These are phyloP conservation scores for Saccopteryx leptura DNA, from an alignment of 2,113 vertebrate genomes.

Conservation along the genomic window DNA sequence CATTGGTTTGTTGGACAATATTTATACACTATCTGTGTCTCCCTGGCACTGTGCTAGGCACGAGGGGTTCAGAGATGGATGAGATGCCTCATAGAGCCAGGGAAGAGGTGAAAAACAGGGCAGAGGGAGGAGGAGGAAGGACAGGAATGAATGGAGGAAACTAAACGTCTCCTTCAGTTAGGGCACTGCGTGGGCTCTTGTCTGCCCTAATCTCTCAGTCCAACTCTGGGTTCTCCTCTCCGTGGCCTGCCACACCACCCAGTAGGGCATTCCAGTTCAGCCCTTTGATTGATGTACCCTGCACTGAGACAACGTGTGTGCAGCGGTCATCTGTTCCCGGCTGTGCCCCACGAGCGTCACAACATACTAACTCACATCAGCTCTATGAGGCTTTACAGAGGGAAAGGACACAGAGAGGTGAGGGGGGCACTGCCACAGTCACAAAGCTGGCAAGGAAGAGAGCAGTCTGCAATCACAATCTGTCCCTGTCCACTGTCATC, in stretches of 20 bases:
- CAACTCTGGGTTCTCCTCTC: neutral
- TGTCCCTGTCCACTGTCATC: too few species aligned
- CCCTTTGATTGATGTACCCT: neutral
- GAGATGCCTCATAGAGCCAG: neutral
- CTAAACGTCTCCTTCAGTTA: neutral
- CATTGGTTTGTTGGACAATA: neutral
- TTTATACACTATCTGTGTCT: neutral
- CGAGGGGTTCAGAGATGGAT: neutral
- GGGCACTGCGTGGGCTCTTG: neutral
- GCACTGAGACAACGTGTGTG: neutral
- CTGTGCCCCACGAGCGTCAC: neutral
- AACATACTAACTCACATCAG: neutral
- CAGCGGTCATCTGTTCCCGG: neutral
- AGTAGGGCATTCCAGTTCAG: too few species aligned
- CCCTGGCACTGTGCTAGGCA: neutral
- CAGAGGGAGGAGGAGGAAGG: neutral
- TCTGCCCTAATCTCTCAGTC: neutral
- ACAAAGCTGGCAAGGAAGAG: neutral
- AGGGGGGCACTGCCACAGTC: neutral
- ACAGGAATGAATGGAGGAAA: neutral
- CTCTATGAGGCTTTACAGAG: neutral
- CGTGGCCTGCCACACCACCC: neutral
- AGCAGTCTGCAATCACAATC: neutral
- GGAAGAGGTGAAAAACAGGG: neutral
- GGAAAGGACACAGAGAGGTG: neutral